Evolutionary conservation across 1,140 invertebrate genomes (phyloP), one percentile per base, ranked within the genome.

Genomic region (Procambarus virginalis): DNA sequence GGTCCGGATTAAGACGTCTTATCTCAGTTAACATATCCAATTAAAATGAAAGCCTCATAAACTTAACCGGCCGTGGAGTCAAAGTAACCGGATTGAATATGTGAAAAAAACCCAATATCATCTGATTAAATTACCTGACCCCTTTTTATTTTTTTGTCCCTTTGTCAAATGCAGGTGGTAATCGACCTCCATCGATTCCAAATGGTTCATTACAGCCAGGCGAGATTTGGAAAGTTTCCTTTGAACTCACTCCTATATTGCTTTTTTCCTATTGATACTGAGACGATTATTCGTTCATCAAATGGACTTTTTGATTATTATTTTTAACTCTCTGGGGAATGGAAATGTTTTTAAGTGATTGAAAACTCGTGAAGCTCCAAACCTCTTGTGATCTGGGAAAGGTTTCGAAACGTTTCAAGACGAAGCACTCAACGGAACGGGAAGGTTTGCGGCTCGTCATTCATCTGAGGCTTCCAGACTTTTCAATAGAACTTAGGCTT

Each of bases 171-270:
- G 81, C 81, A 83, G 81, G 46, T 64, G 60, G 81, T 83, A 83
- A 83, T 83, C 81, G 81, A 83, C 81, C 81, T 70, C 81, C 68
- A 83, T 83, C 81, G 81, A 70, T 83, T 70, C 81, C 46, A 83
- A 83, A 83, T 83, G 60, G 34, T 64, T 70, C 81, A 68, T 83
- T 60, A 83, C 68, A 83, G 81, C 17, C 60, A 48, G 51, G 12
- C 68, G 64, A 83, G 60, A 83, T 83, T 83, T 83, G 46, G 81
- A 70, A 83, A 55, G 70, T 70, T 49, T 83, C 58, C 70, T 83
- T 83, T 83, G 81, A 83, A 83, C 60, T 20, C 14, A 60, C 22
- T 64, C 10, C 22, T 83, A 49, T 49, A n/a, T 79, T 55, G 6
- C 20, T 55, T 83, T 83, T 70, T 83, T 68, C 45, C 14, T 70